Evolutionary conservation across 2,797 vertebrate species (phyloP).

Genomic region (Rhinella marina): DNA sequence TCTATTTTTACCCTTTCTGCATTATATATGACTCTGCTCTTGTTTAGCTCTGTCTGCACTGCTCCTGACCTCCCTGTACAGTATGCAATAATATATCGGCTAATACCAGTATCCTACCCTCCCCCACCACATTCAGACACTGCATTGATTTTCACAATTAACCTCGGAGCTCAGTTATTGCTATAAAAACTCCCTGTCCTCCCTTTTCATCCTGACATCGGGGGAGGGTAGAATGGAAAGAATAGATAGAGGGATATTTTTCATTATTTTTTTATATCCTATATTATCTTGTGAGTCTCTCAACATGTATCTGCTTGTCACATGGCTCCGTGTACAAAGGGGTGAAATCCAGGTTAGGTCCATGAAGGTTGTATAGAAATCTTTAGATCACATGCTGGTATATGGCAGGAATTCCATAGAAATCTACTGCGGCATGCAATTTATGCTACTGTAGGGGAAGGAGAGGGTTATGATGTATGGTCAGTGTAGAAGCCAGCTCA

Average conservation of each 20-base stretch:
- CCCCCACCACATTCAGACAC: slow-evolving; percentile 43
- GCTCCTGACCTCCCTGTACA: slow-evolving; percentile 43
- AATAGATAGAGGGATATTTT: neutral
- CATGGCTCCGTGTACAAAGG: neutral
- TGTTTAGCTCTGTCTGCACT: slow-evolving; percentile 49
- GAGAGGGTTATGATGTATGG: too few species aligned
- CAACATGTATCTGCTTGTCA: neutral
- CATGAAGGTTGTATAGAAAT: neutral
- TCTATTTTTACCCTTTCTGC: slow-evolving; percentile 50
- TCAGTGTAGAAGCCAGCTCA: neutral
- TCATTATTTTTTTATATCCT: neutral
- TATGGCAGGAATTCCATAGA: neutral
- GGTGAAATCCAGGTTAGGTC: neutral
- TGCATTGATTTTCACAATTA: slow-evolving; percentile 61
- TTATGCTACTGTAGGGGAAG: neutral
- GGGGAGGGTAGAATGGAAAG: slow-evolving; percentile 22
- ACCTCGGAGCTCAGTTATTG: slow-evolving; percentile 56
- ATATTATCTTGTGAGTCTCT: neutral
- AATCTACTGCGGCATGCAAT: neutral
- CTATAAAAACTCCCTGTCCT: slow-evolving; percentile 49
- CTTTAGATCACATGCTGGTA: neutral
- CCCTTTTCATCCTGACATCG: slow-evolving; percentile 38
- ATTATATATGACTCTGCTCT: slow-evolving; percentile 50
- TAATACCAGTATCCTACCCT: slow-evolving; percentile 37
- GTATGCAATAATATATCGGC: slow-evolving; percentile 44